Conservation (phyloP, 2,113 vertebrate species). For the Anser brachyrhynchus region DNA sequence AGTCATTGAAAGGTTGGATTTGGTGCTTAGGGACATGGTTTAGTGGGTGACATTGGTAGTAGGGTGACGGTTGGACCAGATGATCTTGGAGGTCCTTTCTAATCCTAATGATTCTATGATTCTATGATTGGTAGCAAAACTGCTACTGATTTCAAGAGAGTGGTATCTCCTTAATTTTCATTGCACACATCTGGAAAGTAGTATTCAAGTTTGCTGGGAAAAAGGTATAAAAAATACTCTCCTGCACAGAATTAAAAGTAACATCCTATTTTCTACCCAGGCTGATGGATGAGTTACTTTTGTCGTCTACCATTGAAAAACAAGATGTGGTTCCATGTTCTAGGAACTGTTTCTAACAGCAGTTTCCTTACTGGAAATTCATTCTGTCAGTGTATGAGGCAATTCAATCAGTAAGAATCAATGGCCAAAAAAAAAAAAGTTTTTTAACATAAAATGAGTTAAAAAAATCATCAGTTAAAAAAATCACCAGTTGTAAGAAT, state of each 20-base stretch:
- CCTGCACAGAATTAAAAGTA: background rate
- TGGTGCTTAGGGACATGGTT: too few species aligned
- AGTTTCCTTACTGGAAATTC: background rate
- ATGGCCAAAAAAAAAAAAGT: too few species aligned
- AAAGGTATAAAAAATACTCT: background rate
- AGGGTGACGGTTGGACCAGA: too few species aligned
- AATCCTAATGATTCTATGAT: too few species aligned
- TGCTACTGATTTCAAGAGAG: background rate
- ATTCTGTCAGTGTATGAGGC: background rate
- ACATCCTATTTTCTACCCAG: background rate
- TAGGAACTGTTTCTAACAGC: background rate
- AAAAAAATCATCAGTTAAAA: background rate
- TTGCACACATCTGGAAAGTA: background rate
- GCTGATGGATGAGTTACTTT: background rate
- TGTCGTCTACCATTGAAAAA: background rate
- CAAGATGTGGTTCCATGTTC: fast-evolving
- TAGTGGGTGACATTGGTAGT: too few species aligned
- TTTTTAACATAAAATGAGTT: too few species aligned
- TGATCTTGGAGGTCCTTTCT: too few species aligned
- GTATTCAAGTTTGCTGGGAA: background rate
- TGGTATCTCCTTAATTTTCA: background rate
- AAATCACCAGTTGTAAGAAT: background rate
- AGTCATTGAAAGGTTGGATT: background rate
- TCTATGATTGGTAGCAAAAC: background rate
- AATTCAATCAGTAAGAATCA: background rate